phyloP scores from a whole-genome alignment of 2,888 invertebrate species.

The Linnaemya vulpina region DNA sequence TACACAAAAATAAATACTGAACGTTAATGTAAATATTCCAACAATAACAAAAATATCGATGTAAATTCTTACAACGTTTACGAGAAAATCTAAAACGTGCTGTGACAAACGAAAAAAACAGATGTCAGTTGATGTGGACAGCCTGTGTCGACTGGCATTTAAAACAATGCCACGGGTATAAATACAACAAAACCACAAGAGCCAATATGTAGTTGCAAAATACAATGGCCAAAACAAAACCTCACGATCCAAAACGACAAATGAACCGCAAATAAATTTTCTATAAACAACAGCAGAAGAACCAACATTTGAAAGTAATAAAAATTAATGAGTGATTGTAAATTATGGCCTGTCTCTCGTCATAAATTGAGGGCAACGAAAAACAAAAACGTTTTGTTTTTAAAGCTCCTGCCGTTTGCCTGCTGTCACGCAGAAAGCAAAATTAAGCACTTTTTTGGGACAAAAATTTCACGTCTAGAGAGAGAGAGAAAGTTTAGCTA shows the following conservation, averaged over 20 bases:
- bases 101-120: too few relatives aligned
- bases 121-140: too few relatives aligned
- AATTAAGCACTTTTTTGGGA: neutral
- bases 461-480: conserved; percentile 10
- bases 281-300: conserved; percentile 1
- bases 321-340: conserved; percentile 52
- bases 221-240: conserved; percentile 48
- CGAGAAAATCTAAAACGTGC: too few relatives aligned
- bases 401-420: conserved; percentile 7
- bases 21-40: too few relatives aligned
- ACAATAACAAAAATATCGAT: too few relatives aligned
- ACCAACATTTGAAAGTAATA: conserved; percentile 38
- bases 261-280: conserved; percentile 45
- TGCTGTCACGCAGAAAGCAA: neutral
- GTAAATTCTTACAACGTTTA: too few relatives aligned
- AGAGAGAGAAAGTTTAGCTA: neutral
- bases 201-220: conserved; percentile 44
- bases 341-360: conserved; percentile 45
- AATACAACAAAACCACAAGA: conserved; percentile 46
- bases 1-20: too few relatives aligned
- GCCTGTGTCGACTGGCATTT: neutral
- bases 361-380: conserved; percentile 29
- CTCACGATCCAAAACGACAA: conserved; percentile 38
- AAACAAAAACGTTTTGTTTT: neutral
- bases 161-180: conserved; percentile 8